Evolutionary conservation across 2,888 invertebrate genomes (phyloP), one percentile per base, ranked within the genome.

Genomic region (Platypus cylindrus): DNA sequence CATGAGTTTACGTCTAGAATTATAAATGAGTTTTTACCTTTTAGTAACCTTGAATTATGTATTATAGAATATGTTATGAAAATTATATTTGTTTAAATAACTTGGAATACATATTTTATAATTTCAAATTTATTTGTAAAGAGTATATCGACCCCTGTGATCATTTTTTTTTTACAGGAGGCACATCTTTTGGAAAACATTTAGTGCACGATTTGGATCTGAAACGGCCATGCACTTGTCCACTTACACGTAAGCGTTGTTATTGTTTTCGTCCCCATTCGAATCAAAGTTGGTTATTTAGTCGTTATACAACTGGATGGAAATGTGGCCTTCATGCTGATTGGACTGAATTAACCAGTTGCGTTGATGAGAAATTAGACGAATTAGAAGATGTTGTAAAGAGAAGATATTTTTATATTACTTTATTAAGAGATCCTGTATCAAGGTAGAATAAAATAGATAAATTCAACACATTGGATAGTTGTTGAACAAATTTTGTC

Each of bases 261-360:
- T 85, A 84, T 64, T 89, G 89, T 67, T 87, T 86, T 68, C 78
- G 87, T 55, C 87, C 89, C 47, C 84, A 84, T 67, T 79, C 83
- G 56, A 86, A 85, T 62, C 89, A 90, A 68, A 85, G 85, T 63
- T 98, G 97, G 97, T 71, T 98, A 47, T 95, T 98, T 66, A 93
- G 91, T 58, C 75, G 94, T 55, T 94, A 91, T 66, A 91, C 93
- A 32, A 94, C 91, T 16, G 94, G 94, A 47, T 94, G 94, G 94
- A 86, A 86, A 56, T 98, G 98, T 64, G 98, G 98, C 33, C 70
- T 98, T 29, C 95, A 95, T 59, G 93, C 95, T 16, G 97, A 97
- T 66, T 97, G 91, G 84, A 97, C 97, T 2, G 97, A 98, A 66
- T 64, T 98, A 47, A 90, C 87, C 7, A 73, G 72, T 48, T 94